A percentile compares a stretch with the other conserved stretches of the same genome.
Conservation (phyloP, 1,140 invertebrate species). For the Mercenaria mercenaria region DNA sequence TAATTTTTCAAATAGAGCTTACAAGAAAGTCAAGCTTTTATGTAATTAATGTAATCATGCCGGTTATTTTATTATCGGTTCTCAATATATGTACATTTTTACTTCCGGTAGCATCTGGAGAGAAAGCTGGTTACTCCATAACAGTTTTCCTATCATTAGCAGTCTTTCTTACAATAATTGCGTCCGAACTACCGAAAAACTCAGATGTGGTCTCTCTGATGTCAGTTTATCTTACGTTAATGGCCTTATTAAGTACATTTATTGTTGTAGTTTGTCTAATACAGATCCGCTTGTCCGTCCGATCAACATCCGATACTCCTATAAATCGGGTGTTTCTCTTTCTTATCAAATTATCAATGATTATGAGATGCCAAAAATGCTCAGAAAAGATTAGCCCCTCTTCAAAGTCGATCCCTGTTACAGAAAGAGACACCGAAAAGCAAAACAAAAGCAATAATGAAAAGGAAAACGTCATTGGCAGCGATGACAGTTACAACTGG, state of each 20-base stretch:
- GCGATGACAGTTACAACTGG: background rate
- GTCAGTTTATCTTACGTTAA: background rate
- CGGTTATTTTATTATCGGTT: slow-evolving; percentile 88
- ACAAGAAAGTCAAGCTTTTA: slow-evolving; percentile 82
- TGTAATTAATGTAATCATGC: slow-evolving; percentile 88
- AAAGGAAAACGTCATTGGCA: background rate
- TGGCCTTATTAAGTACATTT: background rate
- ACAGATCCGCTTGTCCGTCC: background rate
- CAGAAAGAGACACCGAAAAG: background rate
- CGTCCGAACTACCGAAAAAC: slow-evolving; percentile 88
- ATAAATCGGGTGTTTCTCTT: background rate
- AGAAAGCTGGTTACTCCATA: slow-evolving; percentile 88
- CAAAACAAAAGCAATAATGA: background rate
- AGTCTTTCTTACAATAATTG: slow-evolving; percentile 88
- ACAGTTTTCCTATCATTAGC: slow-evolving; percentile 88
- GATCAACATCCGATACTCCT: background rate
- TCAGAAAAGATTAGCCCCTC: background rate
- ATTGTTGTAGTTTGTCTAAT: background rate
- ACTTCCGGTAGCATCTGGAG: slow-evolving; percentile 88
- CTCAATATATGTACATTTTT: slow-evolving; percentile 88
- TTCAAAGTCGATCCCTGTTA: background rate
- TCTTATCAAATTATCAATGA: background rate
- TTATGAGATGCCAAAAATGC: background rate
- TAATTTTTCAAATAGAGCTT: slow-evolving; percentile 42
- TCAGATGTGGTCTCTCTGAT: slow-evolving; percentile 88